Evolutionary conservation across 2,888 invertebrate species (phyloP), one percentile per base, ranked within the genome.

Genomic region (Noctua pronuba): DNA sequence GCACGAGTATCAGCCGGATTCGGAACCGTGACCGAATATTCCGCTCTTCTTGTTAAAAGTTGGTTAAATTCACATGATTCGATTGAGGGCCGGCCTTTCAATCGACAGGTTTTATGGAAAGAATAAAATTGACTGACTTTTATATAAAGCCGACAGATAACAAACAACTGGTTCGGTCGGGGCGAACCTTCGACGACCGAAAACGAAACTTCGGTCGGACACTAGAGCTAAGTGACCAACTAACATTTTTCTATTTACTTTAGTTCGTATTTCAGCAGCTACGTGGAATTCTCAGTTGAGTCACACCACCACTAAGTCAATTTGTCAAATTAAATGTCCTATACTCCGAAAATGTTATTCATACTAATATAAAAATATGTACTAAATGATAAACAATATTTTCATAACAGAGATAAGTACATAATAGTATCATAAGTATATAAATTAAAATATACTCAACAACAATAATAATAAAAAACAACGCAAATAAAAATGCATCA

Each of bases 241-340:
- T 83, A 86, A 83, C 52, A 44, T 88, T 85, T 81, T 82, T 82
- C 82, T 88, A 86, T 88, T 88, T 87, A 84, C 74, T 84, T 83
- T 79, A 83, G 85, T 88, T 85, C 87, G 86, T 89, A 86, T 86
- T 85, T 85, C 83, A 84, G 89, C 91, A 91, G 84, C 89, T 91
- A 91, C 87, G 83, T 89, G 87, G 90, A 86, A 88, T 87, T 88
- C 82, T 77, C 91, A 92, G 91, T 91, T 92, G 92, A 93, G 89
- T 92, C 95, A 95, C 95, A 95, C 92, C 92, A 94, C 92, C 92
- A 92, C 89, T 75, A 89, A 93, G 93, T 93, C 93, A 93, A 94
- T 92, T 91, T 75, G 41, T 67, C 35, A 60, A 79, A 78, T 73
- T 60, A 67, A 78, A 79, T 68, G 64, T 74, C 74, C 62, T 77